These are phyloP conservation scores for Cantharis lateralis DNA, from an alignment of 2,888 invertebrate species.

Conservation along the genomic window DNA sequence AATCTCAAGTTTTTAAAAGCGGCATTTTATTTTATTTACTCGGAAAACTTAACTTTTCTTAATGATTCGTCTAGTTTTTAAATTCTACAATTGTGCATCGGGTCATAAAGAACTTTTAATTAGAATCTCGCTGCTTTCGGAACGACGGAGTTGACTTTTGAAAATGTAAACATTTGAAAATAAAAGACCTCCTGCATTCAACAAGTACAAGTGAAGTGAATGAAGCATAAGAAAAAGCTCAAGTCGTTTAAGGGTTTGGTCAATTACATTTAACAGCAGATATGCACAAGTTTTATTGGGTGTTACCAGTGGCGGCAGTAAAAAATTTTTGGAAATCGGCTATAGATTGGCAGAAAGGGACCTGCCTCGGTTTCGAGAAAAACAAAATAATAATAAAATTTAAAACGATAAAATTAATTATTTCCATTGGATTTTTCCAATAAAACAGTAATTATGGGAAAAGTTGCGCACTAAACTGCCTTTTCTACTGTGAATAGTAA, in stretches of 20 bases:
- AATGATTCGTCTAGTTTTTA: not conserved
- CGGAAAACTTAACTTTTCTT: not conserved
- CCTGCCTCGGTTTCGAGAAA: too few relatives aligned
- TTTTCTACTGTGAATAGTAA: not conserved
- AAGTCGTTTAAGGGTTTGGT: not conserved
- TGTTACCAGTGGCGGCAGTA: not conserved
- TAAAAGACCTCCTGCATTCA: not conserved
- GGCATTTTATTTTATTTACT: not conserved
- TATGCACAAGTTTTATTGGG: not conserved
- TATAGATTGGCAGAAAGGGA: too few relatives aligned
- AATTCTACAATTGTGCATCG: not conserved
- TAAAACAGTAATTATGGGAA: not conserved
- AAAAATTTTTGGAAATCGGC: too few relatives aligned
- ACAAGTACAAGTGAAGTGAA: not conserved
- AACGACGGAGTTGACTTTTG: not conserved
- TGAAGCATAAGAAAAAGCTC: not conserved
- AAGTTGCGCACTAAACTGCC: not conserved
- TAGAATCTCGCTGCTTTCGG: not conserved
- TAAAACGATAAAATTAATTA: not conserved
- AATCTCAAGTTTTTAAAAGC: not conserved
- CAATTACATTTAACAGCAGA: not conserved
- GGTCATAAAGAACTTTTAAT: not conserved
- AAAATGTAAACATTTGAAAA: not conserved
- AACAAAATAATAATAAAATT: not conserved
- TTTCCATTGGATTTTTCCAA: not conserved